Evolutionary conservation across 2,888 invertebrate species (phyloP).

Genomic region (Napeogenes sylphis): DNA sequence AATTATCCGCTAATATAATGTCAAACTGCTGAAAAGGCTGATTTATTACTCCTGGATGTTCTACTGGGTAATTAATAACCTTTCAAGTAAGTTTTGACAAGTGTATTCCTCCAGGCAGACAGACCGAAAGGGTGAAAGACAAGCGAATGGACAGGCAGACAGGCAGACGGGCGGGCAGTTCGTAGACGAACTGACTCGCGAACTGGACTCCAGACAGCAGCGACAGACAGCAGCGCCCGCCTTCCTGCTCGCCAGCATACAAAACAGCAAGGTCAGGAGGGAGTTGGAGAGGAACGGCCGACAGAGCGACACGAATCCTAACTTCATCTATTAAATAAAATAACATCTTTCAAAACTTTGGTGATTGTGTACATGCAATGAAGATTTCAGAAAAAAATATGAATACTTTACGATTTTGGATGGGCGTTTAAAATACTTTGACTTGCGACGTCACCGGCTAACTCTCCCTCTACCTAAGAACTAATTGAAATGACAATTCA

Average conservation of each 20-base stretch:
- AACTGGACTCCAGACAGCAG: constrained; percentile 53
- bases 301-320: constrained; percentile 65
- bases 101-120: constrained; percentile 32
- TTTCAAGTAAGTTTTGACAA: too few relatives aligned
- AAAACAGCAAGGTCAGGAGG: constrained; percentile 56
- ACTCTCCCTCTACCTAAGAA: background rate
- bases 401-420: background rate
- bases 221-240: constrained; percentile 54
- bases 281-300: constrained; percentile 47
- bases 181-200: constrained; percentile 62
- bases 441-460: background rate
- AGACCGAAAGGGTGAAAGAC: constrained; percentile 54
- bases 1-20: too few relatives aligned
- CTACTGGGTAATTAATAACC: too few relatives aligned
- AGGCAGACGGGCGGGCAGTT: constrained; percentile 74
- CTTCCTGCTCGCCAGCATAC: constrained; percentile 66
- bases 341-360: background rate
- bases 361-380: background rate
- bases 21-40: too few relatives aligned
- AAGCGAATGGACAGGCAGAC: constrained; percentile 26
- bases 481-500: background rate
- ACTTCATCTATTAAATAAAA: constrained; percentile 58
- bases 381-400: background rate
- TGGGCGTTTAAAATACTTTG: background rate
- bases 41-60: too few relatives aligned